Conservation (phyloP, 2,797 vertebrate species). For the Lacerta viridis region DNA sequence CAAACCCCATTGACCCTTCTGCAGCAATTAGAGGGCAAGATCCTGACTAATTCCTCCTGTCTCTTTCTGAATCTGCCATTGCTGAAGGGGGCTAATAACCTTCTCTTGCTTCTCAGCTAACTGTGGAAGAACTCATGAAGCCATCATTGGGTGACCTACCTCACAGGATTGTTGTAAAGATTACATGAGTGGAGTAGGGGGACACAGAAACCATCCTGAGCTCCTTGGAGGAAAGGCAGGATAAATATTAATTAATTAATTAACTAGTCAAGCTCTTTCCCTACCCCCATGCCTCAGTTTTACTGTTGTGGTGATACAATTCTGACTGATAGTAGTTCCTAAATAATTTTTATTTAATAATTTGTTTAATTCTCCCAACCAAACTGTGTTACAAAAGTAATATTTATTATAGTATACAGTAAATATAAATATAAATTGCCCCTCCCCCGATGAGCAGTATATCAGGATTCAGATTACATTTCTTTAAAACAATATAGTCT, state of each 20-base stretch:
- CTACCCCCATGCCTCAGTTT: background rate
- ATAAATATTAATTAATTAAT: background rate
- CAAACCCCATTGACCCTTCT: background rate
- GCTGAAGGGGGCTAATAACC: background rate
- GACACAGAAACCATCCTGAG: background rate
- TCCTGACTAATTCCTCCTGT: background rate
- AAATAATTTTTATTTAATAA: background rate
- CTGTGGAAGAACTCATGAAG: background rate
- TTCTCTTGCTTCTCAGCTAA: background rate
- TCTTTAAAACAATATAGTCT: too few species aligned
- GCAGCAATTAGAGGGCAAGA: background rate
- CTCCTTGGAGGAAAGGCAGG: background rate
- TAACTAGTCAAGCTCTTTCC: background rate
- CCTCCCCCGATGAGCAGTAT: too few species aligned
- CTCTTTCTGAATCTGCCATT: background rate
- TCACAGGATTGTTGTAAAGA: background rate
- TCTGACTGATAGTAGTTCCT: background rate
- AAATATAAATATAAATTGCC: too few species aligned
- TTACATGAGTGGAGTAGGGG: background rate
- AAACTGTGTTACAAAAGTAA: too few species aligned
- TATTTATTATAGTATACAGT: too few species aligned
- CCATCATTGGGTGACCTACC: background rate
- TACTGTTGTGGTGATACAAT: background rate
- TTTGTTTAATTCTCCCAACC: too few species aligned
- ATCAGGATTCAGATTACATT: too few species aligned